These are phyloP conservation scores for Odontothrips loti DNA, from an alignment of 2,888 invertebrate species.

Conservation along the genomic window DNA sequence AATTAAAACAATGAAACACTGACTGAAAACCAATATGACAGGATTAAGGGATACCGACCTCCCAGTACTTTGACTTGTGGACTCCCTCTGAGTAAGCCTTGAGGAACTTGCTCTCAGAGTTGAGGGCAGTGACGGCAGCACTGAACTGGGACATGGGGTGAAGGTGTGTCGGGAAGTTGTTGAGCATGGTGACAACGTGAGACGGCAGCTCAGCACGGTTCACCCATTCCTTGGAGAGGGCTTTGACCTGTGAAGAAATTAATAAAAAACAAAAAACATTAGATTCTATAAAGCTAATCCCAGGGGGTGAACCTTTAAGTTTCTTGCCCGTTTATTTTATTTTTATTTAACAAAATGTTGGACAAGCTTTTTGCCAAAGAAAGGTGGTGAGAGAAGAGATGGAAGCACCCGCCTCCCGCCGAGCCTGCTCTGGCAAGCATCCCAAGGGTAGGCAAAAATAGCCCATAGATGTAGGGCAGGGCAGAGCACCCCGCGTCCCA, in stretches of 20 bases:
- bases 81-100: constrained; percentile 86
- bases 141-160: constrained; percentile 96
- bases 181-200: constrained; percentile 89
- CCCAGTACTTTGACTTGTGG: constrained; percentile 88
- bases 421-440: constrained; percentile 57
- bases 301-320: neutral
- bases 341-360: neutral
- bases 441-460: constrained; percentile 75
- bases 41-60: constrained; percentile 48
- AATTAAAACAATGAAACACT: neutral
- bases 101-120: constrained; percentile 88
- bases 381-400: neutral
- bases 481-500: neutral
- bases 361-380: neutral
- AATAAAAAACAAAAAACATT: neutral
- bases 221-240: constrained; percentile 79
- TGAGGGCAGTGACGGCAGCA: constrained; percentile 84
- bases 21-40: neutral
- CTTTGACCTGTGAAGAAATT: constrained; percentile 55
- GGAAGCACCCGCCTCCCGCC: neutral
- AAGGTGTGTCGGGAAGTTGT: constrained; percentile 81
- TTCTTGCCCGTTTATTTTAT: too few relatives aligned
- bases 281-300: neutral
- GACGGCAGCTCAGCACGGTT: constrained; percentile 81
- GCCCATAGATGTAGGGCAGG: constrained; percentile 40